phyloP scores from a whole-genome alignment of 2,113 vertebrate genomes.

The Cochlearius cochlearius region DNA sequence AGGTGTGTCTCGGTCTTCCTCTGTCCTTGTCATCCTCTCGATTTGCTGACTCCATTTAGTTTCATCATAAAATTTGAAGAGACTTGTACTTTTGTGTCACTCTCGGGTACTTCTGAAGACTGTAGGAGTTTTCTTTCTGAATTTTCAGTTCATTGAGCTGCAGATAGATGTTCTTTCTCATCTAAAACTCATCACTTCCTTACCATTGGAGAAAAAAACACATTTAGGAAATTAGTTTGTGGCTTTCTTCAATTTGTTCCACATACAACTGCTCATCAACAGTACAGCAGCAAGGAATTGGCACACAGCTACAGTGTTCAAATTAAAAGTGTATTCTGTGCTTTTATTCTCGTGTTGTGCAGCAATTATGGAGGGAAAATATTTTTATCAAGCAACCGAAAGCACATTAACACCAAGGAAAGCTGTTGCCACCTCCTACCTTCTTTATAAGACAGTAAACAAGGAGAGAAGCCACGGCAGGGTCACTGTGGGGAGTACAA shows the following conservation, averaged over 20 bases:
- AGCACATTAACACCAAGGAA: background rate
- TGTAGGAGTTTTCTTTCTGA: conserved; percentile 16
- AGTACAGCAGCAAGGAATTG: background rate
- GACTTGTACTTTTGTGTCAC: conserved; percentile 11
- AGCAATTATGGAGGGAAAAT: background rate
- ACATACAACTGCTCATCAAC: background rate
- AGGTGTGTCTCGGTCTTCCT: background rate
- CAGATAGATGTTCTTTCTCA: conserved; percentile 41
- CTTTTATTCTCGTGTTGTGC: background rate
- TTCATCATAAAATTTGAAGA: conserved; percentile 42
- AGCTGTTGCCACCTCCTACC: background rate
- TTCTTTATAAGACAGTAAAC: background rate
- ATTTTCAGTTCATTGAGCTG: conserved; percentile 54
- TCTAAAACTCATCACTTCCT: conserved; percentile 49
- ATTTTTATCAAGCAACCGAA: background rate
- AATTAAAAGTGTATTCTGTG: background rate
- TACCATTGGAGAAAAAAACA: background rate
- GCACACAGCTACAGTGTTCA: background rate
- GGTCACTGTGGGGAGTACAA: background rate
- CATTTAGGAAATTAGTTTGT: conserved; percentile 51
- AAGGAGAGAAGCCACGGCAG: background rate
- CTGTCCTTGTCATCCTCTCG: background rate
- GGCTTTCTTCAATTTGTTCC: conserved; percentile 47
- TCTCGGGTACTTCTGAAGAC: background rate
- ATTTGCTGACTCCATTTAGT: conserved; percentile 40